These are phyloP conservation scores for Dasysyrphus tricinctus DNA, from an alignment of 2,888 invertebrate genomes.

Conservation along the genomic window DNA sequence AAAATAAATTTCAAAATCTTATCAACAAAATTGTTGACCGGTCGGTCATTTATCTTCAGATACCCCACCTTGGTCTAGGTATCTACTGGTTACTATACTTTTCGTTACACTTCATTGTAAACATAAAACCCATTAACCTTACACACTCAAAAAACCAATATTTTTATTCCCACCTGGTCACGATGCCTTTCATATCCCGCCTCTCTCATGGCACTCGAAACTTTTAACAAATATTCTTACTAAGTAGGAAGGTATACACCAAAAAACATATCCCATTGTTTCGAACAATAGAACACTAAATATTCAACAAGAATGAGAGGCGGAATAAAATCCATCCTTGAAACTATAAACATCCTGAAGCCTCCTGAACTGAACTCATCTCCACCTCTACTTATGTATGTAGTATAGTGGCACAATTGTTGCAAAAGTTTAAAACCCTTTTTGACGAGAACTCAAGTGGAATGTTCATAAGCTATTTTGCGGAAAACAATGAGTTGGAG, in stretches of 20 bases:
- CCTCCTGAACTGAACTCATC: background rate
- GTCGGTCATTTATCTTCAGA: background rate
- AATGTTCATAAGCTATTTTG: conserved; percentile 53
- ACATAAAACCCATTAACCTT: background rate
- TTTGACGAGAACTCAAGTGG: conserved; percentile 8
- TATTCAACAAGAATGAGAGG: conserved; percentile 33
- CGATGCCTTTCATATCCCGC: background rate
- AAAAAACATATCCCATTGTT: conserved; percentile 34
- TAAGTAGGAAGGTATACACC: background rate
- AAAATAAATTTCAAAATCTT: background rate
- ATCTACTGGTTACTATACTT: background rate
- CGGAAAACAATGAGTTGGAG: conserved; percentile 39
- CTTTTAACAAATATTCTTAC: conserved; percentile 24
- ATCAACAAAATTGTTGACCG: background rate
- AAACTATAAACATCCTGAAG: conserved; percentile 10
- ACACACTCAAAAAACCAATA: background rate
- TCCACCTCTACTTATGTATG: conserved; percentile 22
- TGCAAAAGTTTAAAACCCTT: conserved; percentile 23
- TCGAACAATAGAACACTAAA: conserved; percentile 52
- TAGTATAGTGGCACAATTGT: conserved; percentile 25
- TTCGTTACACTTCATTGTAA: too few species aligned
- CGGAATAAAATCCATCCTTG: conserved; percentile 1
- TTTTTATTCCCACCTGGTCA: conserved; percentile 9
- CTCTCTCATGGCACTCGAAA: conserved; percentile 5
- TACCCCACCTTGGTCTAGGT: background rate